Conservation (phyloP, 2,888 invertebrate species). For the Drosophila monieri region DNA sequence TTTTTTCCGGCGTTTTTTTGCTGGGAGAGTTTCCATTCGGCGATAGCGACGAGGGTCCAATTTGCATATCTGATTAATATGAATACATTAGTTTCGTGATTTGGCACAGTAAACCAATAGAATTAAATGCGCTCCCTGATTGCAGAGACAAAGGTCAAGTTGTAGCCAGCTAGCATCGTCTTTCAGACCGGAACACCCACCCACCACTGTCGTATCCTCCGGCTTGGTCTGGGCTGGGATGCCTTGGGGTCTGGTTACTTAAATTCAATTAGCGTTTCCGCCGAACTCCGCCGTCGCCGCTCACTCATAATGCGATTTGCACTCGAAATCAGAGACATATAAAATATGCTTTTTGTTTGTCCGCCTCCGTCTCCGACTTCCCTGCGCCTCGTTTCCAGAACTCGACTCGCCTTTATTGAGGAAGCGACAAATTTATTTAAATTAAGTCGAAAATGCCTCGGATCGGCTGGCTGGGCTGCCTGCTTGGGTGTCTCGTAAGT, state of each 20-base stretch:
- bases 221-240: conserved; percentile 7
- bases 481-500: conserved; percentile 34
- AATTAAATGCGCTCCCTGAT: conserved; percentile 61
- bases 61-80: conserved; percentile 81
- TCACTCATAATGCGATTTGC: conserved; percentile 68
- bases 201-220: conserved; percentile 1
- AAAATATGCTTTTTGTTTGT: conserved; percentile 68
- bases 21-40: conserved; percentile 44
- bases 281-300: conserved; percentile 44
- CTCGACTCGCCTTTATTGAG: conserved; percentile 64
- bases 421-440: conserved; percentile 75
- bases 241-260: conserved; percentile 59
- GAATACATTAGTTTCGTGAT: conserved; percentile 70
- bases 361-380: conserved; percentile 7
- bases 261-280: conserved; percentile 79
- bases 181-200: not conserved
- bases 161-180: not conserved
- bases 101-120: conserved; percentile 61
- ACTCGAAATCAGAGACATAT: conserved; percentile 59
- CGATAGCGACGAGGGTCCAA: conserved; percentile 43
- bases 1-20: conserved; percentile 11
- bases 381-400: conserved; percentile 2
- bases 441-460: conserved; percentile 69
- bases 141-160: conserved; percentile 63
- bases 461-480: conserved; percentile 23